Conservation (phyloP, 2,113 vertebrate species). For the rabbit (Oryctolagus cuniculus) region mOryCun1.1 NC_091442.1:101004001-101004500, state of each 20-base stretch:
- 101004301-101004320: background rate
- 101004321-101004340: background rate
- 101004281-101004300: background rate
- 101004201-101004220: background rate
- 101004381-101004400: background rate
- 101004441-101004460: background rate
- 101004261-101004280: no score
- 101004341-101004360: background rate
- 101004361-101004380: background rate
- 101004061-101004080: background rate
- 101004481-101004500: background rate
- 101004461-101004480: background rate
- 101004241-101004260: background rate
- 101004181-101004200: background rate
- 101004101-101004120: background rate
- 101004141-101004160: background rate
- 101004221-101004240: background rate
- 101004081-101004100: background rate
- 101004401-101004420: background rate
- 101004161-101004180: constrained; percentile 12
- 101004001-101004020: background rate
- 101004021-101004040: background rate
- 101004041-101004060: background rate
- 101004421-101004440: background rate
- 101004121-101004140: background rate